These are phyloP conservation scores for Hypsibius dujardini DNA, from an alignment of 1,140 invertebrate species.

Conservation along the genomic window DNA sequence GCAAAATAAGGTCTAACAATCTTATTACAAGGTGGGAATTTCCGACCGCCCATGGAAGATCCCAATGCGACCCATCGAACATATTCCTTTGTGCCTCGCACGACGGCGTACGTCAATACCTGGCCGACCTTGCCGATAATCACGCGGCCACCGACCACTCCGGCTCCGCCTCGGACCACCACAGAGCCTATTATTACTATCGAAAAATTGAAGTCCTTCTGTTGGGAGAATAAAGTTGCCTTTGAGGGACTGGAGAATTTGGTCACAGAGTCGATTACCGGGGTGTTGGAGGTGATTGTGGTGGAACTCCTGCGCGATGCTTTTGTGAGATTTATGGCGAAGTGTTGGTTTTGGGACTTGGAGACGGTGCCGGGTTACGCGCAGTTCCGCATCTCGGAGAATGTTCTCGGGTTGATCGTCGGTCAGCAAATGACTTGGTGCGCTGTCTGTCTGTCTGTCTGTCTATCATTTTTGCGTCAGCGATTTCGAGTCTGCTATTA, in stretches of 20 bases:
- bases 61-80: too few species aligned
- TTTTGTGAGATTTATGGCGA: background rate
- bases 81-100: too few species aligned
- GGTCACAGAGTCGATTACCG: slow-evolving; percentile 1
- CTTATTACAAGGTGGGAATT: too few species aligned
- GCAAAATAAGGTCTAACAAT: too few species aligned
- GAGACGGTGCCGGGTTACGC: background rate
- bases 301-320: background rate
- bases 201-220: background rate
- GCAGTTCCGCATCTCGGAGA: background rate
- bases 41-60: too few species aligned
- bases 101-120: too few species aligned
- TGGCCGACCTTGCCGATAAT: background rate
- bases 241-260: background rate
- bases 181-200: background rate
- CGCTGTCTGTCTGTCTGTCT: background rate
- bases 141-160: background rate
- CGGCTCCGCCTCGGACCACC: background rate
- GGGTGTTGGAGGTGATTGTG: background rate
- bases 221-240: slow-evolving; percentile 7
- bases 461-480: background rate
- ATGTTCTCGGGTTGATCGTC: background rate
- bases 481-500: background rate
- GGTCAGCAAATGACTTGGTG: slow-evolving; percentile 14
- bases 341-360: slow-evolving; percentile 14